These are phyloP conservation scores for Cepaea hortensis DNA, from an alignment of 2,888 invertebrate species.

Conservation along the genomic window DNA sequence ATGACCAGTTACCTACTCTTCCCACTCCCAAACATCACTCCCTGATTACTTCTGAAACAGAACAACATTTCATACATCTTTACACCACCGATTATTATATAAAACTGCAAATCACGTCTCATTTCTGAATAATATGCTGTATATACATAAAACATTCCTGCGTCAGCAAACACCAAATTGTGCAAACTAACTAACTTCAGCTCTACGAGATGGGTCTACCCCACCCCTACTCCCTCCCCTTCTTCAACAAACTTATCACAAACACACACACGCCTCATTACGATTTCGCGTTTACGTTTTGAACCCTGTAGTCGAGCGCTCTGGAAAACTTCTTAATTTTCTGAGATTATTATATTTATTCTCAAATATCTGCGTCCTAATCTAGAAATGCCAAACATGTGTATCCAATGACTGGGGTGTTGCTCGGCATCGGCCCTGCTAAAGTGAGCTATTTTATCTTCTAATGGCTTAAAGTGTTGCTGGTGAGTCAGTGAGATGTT, in stretches of 20 bases:
- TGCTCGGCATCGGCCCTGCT: background rate
- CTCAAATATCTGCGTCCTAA: constrained; percentile 38
- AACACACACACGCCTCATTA: constrained; percentile 6
- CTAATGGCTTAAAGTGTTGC: background rate
- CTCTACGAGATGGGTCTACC: background rate
- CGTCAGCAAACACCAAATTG: background rate
- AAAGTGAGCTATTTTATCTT: constrained; percentile 4
- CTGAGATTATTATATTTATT: constrained; percentile 36
- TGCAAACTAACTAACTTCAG: background rate
- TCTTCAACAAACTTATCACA: background rate
- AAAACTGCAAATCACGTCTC: background rate
- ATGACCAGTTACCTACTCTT: too few species aligned
- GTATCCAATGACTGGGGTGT: constrained; percentile 35
- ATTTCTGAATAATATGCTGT: background rate
- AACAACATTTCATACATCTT: too few species aligned
- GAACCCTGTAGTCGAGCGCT: background rate
- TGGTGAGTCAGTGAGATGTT: background rate
- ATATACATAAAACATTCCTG: background rate
- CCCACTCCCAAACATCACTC: too few species aligned
- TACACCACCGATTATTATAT: background rate
- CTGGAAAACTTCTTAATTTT: constrained; percentile 36
- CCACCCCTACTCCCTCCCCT: too few species aligned
- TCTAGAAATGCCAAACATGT: constrained; percentile 30
- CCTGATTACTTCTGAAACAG: too few species aligned
- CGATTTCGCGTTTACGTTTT: background rate